Evolutionary conservation across 2,113 vertebrate species (phyloP).

Genomic region (Scartelaos histophorus): DNA sequence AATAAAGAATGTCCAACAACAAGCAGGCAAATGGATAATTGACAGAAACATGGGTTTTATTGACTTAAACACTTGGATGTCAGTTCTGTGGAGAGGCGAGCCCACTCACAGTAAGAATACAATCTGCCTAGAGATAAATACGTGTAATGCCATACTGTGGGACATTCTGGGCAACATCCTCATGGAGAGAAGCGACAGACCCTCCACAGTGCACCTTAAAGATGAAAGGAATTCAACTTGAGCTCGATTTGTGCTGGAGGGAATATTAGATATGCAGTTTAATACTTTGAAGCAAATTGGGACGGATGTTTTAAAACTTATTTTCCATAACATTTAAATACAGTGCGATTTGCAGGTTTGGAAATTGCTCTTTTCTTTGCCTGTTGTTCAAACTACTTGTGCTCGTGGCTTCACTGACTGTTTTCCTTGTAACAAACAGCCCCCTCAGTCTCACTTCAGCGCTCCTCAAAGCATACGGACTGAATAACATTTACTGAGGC

Average conservation of each 20-base stretch:
- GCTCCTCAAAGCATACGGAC: slow-evolving; percentile 13
- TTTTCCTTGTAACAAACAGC: slow-evolving; percentile 29
- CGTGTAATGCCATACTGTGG: no score
- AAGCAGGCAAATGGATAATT: no score
- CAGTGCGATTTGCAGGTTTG: neutral
- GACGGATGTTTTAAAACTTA: neutral
- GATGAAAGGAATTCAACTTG: no score
- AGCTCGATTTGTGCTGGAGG: no score
- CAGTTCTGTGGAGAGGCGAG: no score
- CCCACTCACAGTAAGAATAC: no score
- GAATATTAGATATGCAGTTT: neutral
- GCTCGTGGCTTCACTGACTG: slow-evolving; percentile 21
- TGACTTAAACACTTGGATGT: no score
- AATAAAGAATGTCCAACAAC: no score
- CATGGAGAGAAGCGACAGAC: neutral
- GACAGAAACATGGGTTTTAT: no score
- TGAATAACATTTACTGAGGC: neutral
- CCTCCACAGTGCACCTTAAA: no score
- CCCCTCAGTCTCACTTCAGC: slow-evolving; percentile 39
- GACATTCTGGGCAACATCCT: no score
- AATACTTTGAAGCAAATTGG: slow-evolving; percentile 4
- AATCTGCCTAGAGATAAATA: no score
- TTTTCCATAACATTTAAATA: neutral
- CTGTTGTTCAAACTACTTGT: slow-evolving; percentile 9
- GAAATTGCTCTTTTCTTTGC: slow-evolving; percentile 5